Evolutionary conservation across 2,888 invertebrate genomes (phyloP).

Genomic region (Eupeodes latifasciatus): DNA sequence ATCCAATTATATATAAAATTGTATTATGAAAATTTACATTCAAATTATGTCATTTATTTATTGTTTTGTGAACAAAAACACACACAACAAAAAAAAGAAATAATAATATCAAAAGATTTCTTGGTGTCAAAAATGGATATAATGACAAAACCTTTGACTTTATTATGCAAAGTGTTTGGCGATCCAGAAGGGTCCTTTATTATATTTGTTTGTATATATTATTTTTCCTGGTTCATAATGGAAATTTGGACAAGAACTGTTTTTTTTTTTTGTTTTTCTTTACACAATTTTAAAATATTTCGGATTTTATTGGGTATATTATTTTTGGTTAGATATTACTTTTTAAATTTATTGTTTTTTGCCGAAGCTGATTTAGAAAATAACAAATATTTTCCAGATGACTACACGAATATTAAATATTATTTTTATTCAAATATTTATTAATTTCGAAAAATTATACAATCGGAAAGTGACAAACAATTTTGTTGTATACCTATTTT

Average conservation of each 20-base stretch:
- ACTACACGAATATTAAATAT: no score
- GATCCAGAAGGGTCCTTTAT: background rate
- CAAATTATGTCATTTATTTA: constrained; percentile 33
- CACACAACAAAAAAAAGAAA: background rate
- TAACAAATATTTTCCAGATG: no score
- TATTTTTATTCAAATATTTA: no score
- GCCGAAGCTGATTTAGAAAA: no score
- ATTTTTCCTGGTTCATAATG: background rate
- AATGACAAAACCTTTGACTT: constrained; percentile 2
- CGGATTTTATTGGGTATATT: no score
- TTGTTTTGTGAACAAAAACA: background rate
- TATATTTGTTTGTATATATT: background rate
- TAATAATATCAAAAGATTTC: background rate
- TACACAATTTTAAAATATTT: no score
- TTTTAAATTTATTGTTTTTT: no score
- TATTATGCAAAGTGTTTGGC: background rate
- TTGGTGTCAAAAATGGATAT: constrained; percentile 3
- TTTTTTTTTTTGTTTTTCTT: background rate
- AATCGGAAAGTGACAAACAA: no score
- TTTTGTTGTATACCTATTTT: no score
- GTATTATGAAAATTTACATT: constrained; percentile 35
- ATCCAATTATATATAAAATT: constrained; percentile 41
- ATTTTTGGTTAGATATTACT: no score
- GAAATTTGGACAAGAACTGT: background rate
- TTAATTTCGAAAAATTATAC: no score